These are phyloP conservation scores for Tetanocera ferruginea DNA, from an alignment of 2,888 invertebrate genomes.

Conservation along the genomic window DNA sequence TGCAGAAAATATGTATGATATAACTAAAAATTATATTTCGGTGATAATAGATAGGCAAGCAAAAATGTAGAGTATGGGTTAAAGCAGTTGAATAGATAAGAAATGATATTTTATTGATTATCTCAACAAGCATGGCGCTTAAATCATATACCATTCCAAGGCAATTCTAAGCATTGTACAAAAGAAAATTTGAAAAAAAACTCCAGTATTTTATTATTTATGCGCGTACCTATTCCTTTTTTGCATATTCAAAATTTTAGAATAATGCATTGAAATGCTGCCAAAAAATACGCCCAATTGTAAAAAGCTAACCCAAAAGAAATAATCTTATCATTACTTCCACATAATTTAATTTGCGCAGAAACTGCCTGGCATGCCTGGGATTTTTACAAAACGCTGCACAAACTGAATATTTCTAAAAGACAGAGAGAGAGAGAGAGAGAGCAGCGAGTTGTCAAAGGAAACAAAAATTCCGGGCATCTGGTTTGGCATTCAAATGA, in stretches of 20 bases:
- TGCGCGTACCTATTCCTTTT: too few relatives aligned
- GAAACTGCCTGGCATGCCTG: slow-evolving; percentile 8
- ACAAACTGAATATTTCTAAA: slow-evolving; percentile 28
- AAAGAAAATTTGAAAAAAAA: too few relatives aligned
- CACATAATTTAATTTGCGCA: slow-evolving; percentile 36
- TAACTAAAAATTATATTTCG: too few relatives aligned
- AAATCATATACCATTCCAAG: too few relatives aligned
- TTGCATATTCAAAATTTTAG: neutral
- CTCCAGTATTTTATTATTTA: too few relatives aligned
- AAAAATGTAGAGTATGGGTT: too few relatives aligned
- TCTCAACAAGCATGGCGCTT: too few relatives aligned
- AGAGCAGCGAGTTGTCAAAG: neutral
- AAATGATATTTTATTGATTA: too few relatives aligned
- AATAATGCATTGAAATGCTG: slow-evolving; percentile 9
- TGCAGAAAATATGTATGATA: too few relatives aligned
- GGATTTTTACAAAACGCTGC: slow-evolving; percentile 31
- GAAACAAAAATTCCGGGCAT: slow-evolving; percentile 10
- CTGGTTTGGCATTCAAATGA: slow-evolving; percentile 36
- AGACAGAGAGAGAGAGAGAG: neutral
- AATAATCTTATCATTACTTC: slow-evolving; percentile 34
- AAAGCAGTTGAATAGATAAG: too few relatives aligned
- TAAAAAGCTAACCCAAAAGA: slow-evolving; percentile 4
- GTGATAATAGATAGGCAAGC: too few relatives aligned
- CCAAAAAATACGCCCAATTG: slow-evolving; percentile 19
- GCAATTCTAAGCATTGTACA: too few relatives aligned